These are phyloP conservation scores for Argyrosomus japonicus DNA, from an alignment of 2,113 vertebrate species.

Conservation along the genomic window DNA sequence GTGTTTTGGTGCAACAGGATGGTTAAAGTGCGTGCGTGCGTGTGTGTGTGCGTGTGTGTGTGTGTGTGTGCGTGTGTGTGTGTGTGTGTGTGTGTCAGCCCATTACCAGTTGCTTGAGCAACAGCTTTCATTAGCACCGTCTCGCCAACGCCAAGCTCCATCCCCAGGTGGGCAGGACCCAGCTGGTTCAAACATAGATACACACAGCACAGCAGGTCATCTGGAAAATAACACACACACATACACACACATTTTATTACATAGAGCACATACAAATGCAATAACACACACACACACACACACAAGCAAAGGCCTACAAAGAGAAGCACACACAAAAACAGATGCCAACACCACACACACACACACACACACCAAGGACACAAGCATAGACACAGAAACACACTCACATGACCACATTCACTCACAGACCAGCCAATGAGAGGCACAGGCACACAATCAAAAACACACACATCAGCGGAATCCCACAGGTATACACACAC, in stretches of 20 bases:
- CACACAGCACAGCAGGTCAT: constrained; percentile 89
- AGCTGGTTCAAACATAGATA: constrained; percentile 92
- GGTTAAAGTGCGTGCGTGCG: neutral
- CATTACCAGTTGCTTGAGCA: constrained; percentile 89
- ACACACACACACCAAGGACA: neutral
- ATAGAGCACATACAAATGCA: neutral
- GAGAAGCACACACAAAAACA: constrained; percentile 6
- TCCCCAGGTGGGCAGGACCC: constrained; percentile 89
- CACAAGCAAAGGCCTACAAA: neutral
- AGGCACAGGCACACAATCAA: neutral
- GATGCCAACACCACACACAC: constrained; percentile 13
- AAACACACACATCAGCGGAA: neutral
- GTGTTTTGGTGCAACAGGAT: constrained; percentile 22
- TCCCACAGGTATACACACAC: neutral
- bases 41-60: constrained; percentile 1
- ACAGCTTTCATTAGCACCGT: constrained; percentile 91
- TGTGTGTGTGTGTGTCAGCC: neutral
- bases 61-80: constrained; percentile 1
- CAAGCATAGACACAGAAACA: neutral
- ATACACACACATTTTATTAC: neutral
- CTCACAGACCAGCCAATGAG: neutral
- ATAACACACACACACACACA: neutral
- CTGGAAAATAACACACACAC: constrained; percentile 62
- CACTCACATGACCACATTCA: neutral
- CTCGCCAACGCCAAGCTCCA: constrained; percentile 91